Evolutionary conservation across 2,888 invertebrate genomes (phyloP), one percentile per base, ranked within the genome.

Genomic region (Stenotaenia linearis): DNA sequence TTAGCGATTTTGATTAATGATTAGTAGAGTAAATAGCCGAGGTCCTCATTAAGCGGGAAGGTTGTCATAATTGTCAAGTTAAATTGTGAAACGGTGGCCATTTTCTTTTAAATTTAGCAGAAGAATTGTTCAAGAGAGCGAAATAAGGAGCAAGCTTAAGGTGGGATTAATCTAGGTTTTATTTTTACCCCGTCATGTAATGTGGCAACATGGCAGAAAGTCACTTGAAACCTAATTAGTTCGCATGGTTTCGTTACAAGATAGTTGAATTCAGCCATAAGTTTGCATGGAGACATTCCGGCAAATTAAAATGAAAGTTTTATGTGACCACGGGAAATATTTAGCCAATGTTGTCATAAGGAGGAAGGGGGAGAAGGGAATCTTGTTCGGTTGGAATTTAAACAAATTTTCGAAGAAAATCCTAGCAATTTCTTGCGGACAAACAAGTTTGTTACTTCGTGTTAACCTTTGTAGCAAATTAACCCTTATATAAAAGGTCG

Each of bases 201-300:
- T 69, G 69, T 69, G 69, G 69, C 69, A 69, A 69, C 69, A 69
- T 69, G 69, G 69, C 28, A 69, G 28, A 28, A 25, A 69, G 69
- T 69, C 69, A 69, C 69, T 69, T 69, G 69, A 69, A 69, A 69
- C 69, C 69, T 69, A 69, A 69, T 69, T 69, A 69, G 69, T 69
- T 69, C 25, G 69, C 69, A 69, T 69, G 69, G 69, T 28, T 25
- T 25, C 25, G 69, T 28, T 28, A 3, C 28, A 10, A 25, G 69
- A 69, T 50, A 50, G 50, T 50, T 50, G 50, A 28, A 69, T 69
- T 28, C 69, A 69, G 25, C n/a, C 69, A 28, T 28, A 69, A 69
- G 15, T 69, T 69, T 69, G 25, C 69, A 12, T 25, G 15, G 25
- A 69, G 69, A 69, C 69, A 50, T 50, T 50, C 50, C 50, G 50